Evolutionary conservation across 1,140 invertebrate genomes (phyloP).

Genomic region (Holotrichia oblita): DNA sequence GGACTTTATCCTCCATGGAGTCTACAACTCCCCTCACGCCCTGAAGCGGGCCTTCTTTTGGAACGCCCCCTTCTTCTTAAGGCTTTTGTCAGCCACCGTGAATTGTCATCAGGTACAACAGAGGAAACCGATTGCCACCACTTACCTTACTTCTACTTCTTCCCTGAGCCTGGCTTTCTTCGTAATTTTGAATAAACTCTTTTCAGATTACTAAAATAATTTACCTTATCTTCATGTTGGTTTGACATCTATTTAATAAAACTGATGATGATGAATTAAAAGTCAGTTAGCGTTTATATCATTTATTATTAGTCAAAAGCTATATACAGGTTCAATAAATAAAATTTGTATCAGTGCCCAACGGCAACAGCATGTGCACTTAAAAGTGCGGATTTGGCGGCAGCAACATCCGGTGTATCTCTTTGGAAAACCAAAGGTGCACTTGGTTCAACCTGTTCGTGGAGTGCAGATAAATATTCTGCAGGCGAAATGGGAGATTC

Average conservation of each 20-base stretch:
- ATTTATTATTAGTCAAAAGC: slow-evolving; percentile 6
- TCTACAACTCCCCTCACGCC: too few species aligned
- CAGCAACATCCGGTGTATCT: slow-evolving; percentile 9
- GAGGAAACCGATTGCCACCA: too few species aligned
- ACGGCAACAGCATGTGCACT: slow-evolving; percentile 1
- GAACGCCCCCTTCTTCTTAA: too few species aligned
- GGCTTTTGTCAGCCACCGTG: too few species aligned
- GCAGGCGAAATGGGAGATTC: slow-evolving; percentile 12
- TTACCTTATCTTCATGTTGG: neutral
- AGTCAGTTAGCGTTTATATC: neutral
- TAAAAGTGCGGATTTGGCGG: neutral
- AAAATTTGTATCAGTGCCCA: neutral
- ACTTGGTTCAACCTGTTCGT: neutral
- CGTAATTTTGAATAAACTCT: too few species aligned
- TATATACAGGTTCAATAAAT: neutral
- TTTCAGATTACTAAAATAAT: too few species aligned
- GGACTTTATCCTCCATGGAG: too few species aligned
- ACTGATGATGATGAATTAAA: neutral
- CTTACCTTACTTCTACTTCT: too few species aligned
- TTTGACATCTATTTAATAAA: neutral
- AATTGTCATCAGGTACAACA: too few species aligned
- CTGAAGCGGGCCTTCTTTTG: too few species aligned
- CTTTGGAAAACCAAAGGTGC: neutral
- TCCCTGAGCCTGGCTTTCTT: too few species aligned
- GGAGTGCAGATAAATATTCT: slow-evolving; percentile 4